Base-by-base conservation (phyloP, 2,797 vertebrate species). In the Salarias fasciatus region DNA sequence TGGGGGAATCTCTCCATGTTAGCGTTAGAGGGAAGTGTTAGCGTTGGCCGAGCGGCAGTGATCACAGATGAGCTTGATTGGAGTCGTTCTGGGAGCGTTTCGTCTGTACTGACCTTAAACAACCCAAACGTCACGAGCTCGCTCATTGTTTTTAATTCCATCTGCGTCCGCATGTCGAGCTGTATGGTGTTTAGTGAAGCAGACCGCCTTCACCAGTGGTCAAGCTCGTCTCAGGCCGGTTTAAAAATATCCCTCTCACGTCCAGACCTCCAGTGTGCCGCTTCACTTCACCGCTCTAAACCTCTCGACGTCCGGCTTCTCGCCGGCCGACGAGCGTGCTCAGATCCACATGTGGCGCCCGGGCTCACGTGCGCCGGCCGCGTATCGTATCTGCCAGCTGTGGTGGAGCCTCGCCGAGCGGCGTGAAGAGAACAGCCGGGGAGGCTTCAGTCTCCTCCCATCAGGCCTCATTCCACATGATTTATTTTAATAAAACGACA, bases 401-500 rank as follows among this genome's bases (percentile, higher is more conserved):
- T 24, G 6, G 0, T 43, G 46, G 41, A 37, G 53, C 41, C 50
- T 60, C 52, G 50, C 50, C 0, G 29, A 18, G 7, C 45, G 51
- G 78, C 48, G 77, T 71, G 59, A 63, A 56, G 74, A 58, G 52
- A 72, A 35, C 69, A 75, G 67, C n/a, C 62, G 6, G 48, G 45
- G 42, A 65, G 74, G 28, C 74, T 71, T 65, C 53, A 68, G 78
- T 73, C 66, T 18, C 38, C 12, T 0, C 65, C 68, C 58, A 79
- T 78, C 58, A 71, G 72, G 59, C 65, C 18, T 35, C 53, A 79
- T 54, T 68, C 51, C 24, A 48, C 47, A 42, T 10, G 74, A 76
- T 81, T 75, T 63, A 46, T 67, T 58, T 72, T 9, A 59, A 67
- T 47, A 74, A 62, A 38, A 54, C 33, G 53, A 83, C 58, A 50